Base-by-base conservation (phyloP, 2,888 invertebrate species). In the Nymphalis c-album region DNA sequence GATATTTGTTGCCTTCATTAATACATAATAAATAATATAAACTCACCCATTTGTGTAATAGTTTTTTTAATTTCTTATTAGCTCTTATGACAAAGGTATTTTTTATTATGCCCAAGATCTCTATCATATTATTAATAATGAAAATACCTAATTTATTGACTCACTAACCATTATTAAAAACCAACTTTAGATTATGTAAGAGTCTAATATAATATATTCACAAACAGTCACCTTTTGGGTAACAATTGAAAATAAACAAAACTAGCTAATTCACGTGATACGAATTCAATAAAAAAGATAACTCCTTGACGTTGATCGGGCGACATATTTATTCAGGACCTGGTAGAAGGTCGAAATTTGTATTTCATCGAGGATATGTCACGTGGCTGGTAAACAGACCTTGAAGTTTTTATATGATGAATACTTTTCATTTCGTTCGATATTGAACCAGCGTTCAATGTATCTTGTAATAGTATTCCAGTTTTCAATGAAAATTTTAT, bases 301-400 rank as follows among this genome's bases (percentile, higher is more conserved):
- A 18, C 18, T 20, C 22, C 46, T 18, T 66, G 66, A 66, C 22
- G 55, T 61, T 48, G 31, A 22, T 60, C 60, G 55, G 64, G 64
- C 58, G 66, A 55, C 26, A 46, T 64, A 60, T 60, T 66, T 63
- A 69, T 69, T 69, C 69, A 69, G 69, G 63, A 63, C 51, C 60
- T 48, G 18, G n/a, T 40, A 18, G 55, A 66, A 69, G 69, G 66
- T 64, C 61, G 51, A 31, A 46, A 63, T 48, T 57, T 63, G 40
- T 55, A 40, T 53, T 58, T 35, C 35, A 40, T n/a, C 62, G 58
- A 65, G 61, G 64, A 62, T 64, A 57, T 60, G 20, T 61, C 64
- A 68, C 68, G 68, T 68, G 61, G 53, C 51, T 22, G 51, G 35
- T 53, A 51, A 57, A 10, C 31, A 31, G 58, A 64, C 64, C 53